phyloP scores from a whole-genome alignment of 2,113 vertebrate species.

The Bathybates hornii region DNA sequence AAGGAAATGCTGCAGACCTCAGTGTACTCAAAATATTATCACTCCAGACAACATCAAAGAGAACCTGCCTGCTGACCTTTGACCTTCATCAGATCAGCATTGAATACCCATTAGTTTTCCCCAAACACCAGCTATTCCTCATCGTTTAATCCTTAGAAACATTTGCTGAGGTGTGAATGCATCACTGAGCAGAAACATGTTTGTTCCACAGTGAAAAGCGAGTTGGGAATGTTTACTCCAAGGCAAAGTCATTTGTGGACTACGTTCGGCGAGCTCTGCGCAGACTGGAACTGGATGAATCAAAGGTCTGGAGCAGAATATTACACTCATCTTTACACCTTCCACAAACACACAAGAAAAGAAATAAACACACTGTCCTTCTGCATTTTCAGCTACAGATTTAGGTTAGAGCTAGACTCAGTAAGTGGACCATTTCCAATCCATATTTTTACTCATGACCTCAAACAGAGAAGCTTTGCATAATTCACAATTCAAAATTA shows the following conservation, averaged over 20 bases:
- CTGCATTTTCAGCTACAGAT: not conserved
- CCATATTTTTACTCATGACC: not conserved
- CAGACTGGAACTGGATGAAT: slow-evolving; percentile 86
- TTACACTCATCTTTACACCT: not conserved
- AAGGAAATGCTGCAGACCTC: not conserved
- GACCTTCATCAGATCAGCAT: slow-evolving; percentile 7
- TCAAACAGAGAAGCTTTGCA: not conserved
- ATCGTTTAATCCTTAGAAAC: not conserved
- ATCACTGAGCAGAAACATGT: not conserved
- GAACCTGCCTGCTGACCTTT: not conserved
- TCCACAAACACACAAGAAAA: not conserved
- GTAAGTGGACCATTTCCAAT: not conserved
- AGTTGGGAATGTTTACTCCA: slow-evolving; percentile 90
- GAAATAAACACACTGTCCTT: not conserved
- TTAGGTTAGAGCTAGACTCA: not conserved
- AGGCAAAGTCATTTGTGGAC: slow-evolving; percentile 85
- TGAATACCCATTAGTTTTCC: not conserved
- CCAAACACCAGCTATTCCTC: not conserved
- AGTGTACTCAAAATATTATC: not conserved
- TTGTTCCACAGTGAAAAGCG: slow-evolving; percentile 78
- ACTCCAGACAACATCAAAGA: not conserved
- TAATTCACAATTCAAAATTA: not conserved
- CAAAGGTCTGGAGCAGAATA: slow-evolving; percentile 61
- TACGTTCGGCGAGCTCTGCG: slow-evolving; percentile 84
- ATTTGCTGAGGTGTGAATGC: not conserved